Conservation (phyloP, 2,797 vertebrate genomes). For the Channa striata region DNA sequence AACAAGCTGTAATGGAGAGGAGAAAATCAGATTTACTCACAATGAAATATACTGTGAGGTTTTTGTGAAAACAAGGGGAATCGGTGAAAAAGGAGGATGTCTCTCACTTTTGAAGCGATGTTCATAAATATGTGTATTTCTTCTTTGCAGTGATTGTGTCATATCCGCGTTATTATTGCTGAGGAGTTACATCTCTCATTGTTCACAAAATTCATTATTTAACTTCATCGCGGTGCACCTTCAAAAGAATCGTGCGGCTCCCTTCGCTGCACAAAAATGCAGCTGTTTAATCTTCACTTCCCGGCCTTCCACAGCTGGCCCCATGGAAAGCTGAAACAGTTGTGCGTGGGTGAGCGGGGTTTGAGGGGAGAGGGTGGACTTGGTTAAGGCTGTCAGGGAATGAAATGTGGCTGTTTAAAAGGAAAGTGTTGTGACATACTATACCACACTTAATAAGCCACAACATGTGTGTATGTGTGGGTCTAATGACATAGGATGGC, state of each 20-base stretch:
- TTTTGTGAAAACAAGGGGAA: constrained; percentile 16
- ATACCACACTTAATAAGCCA: constrained; percentile 54
- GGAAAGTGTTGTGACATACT: constrained; percentile 74
- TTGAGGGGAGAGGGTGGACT: constrained; percentile 22
- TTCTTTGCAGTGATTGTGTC: not conserved
- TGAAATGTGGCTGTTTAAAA: constrained; percentile 71
- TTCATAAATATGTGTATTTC: not conserved
- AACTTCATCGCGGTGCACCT: not conserved
- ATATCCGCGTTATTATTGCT: not conserved
- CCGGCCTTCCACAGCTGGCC: constrained; percentile 14
- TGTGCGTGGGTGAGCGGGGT: constrained; percentile 18
- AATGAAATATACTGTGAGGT: not conserved
- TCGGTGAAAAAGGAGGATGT: not conserved
- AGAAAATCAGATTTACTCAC: constrained; percentile 39
- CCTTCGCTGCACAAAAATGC: constrained; percentile 8
- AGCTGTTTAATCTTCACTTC: constrained; percentile 27
- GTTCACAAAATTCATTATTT: not conserved
- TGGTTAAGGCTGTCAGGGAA: constrained; percentile 63
- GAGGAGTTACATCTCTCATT: not conserved
- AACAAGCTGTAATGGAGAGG: constrained; percentile 54
- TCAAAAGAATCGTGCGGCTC: not conserved
- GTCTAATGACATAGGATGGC: constrained; percentile 69
- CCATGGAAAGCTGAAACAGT: constrained; percentile 29
- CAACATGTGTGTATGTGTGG: constrained; percentile 45
- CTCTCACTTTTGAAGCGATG: not conserved